A percentile compares a stretch with the other conserved stretches of the same genome.
Conservation (phyloP, 2,113 vertebrate species). For the Natator depressus region DNA sequence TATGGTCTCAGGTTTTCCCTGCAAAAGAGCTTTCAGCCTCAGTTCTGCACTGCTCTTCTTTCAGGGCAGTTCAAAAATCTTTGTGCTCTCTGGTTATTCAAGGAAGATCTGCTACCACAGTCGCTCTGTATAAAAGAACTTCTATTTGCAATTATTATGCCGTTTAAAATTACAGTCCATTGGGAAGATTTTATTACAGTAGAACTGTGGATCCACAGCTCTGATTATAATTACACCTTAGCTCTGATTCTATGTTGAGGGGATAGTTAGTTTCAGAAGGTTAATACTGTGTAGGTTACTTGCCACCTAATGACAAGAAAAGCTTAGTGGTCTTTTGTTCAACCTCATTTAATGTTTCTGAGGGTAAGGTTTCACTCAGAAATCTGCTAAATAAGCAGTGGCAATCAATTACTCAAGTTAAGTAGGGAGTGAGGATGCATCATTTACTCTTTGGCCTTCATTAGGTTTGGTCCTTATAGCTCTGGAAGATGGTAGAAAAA, state of each 20-base stretch:
- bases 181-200: background rate
- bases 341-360: conserved; percentile 68
- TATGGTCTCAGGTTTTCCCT: background rate
- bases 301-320: conserved; percentile 8
- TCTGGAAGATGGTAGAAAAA: conserved; percentile 16
- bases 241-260: background rate
- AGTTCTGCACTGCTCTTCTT: background rate
- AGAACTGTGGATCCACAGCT: background rate
- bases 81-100: background rate
- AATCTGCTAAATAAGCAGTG: conserved; percentile 67
- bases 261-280: background rate
- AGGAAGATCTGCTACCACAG: background rate
- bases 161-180: background rate
- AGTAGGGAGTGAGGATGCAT: conserved; percentile 26
- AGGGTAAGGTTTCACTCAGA: conserved; percentile 51
- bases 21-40: background rate
- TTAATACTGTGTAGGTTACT: conserved; percentile 13
- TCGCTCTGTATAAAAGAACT: background rate
- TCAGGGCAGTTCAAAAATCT: background rate
- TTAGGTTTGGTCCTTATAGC: conserved; percentile 10
- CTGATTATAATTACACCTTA: conserved; percentile 1
- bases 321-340: conserved; percentile 57
- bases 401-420: conserved; percentile 64
- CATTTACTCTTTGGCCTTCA: conserved; percentile 59
- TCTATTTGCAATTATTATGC: background rate